Base-by-base conservation (phyloP, 2,888 invertebrate species). In the Drosophila prolongata region DNA sequence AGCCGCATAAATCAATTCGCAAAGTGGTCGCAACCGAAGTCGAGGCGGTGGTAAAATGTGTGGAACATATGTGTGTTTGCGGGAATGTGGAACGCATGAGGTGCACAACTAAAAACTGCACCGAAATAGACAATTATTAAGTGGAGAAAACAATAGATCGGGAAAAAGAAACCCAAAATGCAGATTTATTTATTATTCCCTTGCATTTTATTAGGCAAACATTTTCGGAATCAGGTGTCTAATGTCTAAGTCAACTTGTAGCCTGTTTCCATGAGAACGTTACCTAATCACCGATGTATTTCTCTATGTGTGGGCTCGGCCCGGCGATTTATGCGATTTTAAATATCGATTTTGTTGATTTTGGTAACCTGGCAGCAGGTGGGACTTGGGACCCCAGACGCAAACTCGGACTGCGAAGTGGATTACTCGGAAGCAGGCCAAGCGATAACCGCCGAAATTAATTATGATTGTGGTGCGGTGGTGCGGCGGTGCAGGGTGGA, bases 341-440 rank as follows among this genome's bases (percentile, higher is more conserved):
- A 91, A 91, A 90, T 91, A 91, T 91, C 91, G 90, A 91, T 91
- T 91, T 90, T 91, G 91, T 90, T 90, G 91, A 91, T 90, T 91
- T 91, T 90, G 78, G 80, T 24, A 72, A 38, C 54, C 69, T 42
- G 76, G 75, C 43, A 54, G 85, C 83, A 84, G 81, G 87, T 87
- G 85, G 68, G 61, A 64, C 58, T 44, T 27, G 27, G 38, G n/a
- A 37, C 10, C n/a, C 55, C 66, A 38, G 62, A 44, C 56, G 30
- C 35, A 34, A 34, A 58, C 57, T 40, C 42, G 14, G 54, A 54
- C 37, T 56, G 55, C 75, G 44, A 71, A 60, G 62, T 64, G 62
- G 62, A 60, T 68, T 70, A 68, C 69, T 65, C 65, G 65, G 64
- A 57, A 71, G 80, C 76, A 60, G 60, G 62, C 62, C 62, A 60